Conservation (phyloP, 1,140 invertebrate genomes). For the Planococcus citri region DNA sequence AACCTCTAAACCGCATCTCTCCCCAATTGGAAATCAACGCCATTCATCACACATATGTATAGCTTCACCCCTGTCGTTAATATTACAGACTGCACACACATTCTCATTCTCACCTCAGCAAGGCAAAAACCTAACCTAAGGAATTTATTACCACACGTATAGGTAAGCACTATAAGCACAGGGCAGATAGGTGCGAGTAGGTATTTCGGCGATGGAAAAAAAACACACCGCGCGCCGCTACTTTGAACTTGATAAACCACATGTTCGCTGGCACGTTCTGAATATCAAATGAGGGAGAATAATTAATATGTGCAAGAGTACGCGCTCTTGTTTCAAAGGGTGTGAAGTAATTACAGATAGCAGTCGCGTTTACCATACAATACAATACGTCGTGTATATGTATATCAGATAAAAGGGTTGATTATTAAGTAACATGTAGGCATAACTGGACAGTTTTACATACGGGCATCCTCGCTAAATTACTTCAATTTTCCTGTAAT, state of each 20-base stretch:
- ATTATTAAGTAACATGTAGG: constrained; percentile 19
- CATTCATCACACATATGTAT: no score
- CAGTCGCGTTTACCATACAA: background rate
- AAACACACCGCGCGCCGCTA: background rate
- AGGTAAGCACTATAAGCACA: no score
- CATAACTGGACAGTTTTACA: constrained; percentile 19
- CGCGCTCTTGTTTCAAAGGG: constrained; percentile 19
- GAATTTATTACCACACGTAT: no score
- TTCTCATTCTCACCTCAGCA: no score
- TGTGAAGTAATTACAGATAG: constrained; percentile 19
- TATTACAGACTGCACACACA: no score
- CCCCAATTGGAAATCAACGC: no score
- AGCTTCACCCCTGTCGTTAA: no score
- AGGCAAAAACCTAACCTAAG: no score
- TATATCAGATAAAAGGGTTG: constrained; percentile 18
- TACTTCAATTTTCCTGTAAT: constrained; percentile 20
- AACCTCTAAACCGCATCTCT: no score
- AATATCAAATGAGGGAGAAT: constrained; percentile 19
- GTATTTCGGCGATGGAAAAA: background rate
- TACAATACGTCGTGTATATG: background rate
- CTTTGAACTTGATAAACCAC: constrained; percentile 4
- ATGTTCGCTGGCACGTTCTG: constrained; percentile 14
- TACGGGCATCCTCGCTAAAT: constrained; percentile 12
- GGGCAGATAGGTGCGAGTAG: no score
- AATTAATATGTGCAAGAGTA: constrained; percentile 19